Conservation (phyloP, 2,888 invertebrate genomes). For the Ennomos quercinarius region DNA sequence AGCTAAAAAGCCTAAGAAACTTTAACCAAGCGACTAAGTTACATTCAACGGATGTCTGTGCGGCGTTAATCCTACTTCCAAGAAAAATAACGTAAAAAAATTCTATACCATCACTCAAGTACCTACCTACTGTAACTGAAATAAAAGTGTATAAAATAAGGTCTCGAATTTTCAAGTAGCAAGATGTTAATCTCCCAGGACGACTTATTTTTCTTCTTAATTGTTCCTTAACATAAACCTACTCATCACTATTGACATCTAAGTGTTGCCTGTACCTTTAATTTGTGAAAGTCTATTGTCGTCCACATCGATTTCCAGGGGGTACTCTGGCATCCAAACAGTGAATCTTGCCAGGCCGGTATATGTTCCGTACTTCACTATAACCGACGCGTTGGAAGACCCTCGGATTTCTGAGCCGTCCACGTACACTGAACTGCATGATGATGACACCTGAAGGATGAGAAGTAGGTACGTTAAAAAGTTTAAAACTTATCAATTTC, state of each 20-base stretch:
- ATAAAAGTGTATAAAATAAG: neutral
- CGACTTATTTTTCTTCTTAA: too few species aligned
- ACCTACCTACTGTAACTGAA: too few species aligned
- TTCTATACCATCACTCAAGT: too few species aligned
- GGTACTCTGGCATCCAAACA: constrained; percentile 99
- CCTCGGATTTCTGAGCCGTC: constrained; percentile 98
- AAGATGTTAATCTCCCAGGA: too few species aligned
- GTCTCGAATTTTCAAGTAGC: neutral
- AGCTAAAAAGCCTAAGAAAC: neutral
- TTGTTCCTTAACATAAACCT: too few species aligned
- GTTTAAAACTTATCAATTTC: too few species aligned
- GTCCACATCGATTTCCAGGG: constrained; percentile 94
- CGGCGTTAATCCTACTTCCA: too few species aligned
- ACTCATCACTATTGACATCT: too few species aligned
- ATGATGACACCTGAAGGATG: constrained; percentile 92
- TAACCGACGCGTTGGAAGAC: constrained; percentile 96
- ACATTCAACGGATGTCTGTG: too few species aligned
- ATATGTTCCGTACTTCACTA: constrained; percentile 96
- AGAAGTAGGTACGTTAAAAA: neutral
- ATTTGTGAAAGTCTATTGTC: constrained; percentile 96
- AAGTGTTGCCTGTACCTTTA: constrained; percentile 78
- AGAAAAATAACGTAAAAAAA: too few species aligned
- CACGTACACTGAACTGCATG: constrained; percentile 98
- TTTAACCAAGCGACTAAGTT: neutral
- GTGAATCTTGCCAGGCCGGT: constrained; percentile 95